A percentile compares a stretch with the other conserved stretches of the same genome.
phyloP scores from a whole-genome alignment of 2,113 vertebrate genomes.

The Takifugu bimaculatus region DNA sequence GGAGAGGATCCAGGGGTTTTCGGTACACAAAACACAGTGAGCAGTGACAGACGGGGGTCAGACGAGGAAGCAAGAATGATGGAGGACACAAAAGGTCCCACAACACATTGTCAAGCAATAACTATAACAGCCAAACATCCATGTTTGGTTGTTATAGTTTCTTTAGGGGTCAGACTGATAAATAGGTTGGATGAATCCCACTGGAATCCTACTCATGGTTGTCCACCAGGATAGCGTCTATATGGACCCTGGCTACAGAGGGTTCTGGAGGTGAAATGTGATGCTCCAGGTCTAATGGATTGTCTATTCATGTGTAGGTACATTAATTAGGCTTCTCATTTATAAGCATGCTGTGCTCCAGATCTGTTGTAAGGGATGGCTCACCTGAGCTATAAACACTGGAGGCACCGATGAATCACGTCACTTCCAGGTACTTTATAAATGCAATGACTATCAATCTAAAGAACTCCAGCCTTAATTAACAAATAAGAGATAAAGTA shows the following conservation, averaged over 20 bases:
- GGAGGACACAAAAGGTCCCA: constrained; percentile 52
- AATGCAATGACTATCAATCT: too few species aligned
- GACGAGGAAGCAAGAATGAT: constrained; percentile 33
- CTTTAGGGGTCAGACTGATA: constrained; percentile 22
- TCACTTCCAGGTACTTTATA: too few species aligned
- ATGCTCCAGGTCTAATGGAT: not conserved
- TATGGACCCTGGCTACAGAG: not conserved
- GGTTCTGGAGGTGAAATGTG: not conserved
- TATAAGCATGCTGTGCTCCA: not conserved
- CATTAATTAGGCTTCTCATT: constrained; percentile 8
- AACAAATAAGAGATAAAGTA: too few species aligned
- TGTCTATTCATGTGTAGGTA: not conserved
- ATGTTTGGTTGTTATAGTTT: not conserved
- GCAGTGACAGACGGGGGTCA: constrained; percentile 20
- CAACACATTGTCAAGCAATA: constrained; percentile 29
- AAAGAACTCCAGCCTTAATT: too few species aligned
- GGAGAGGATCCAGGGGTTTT: constrained; percentile 28
- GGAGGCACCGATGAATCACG: too few species aligned
- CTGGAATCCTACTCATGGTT: not conserved
- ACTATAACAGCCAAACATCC: constrained; percentile 31
- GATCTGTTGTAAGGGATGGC: not conserved
- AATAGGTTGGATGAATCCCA: not conserved
- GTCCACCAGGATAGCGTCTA: not conserved
- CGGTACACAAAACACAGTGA: constrained; percentile 12
- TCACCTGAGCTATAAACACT: not conserved